These are phyloP conservation scores for Molorchus minor DNA, from an alignment of 2,888 invertebrate genomes.

Conservation along the genomic window DNA sequence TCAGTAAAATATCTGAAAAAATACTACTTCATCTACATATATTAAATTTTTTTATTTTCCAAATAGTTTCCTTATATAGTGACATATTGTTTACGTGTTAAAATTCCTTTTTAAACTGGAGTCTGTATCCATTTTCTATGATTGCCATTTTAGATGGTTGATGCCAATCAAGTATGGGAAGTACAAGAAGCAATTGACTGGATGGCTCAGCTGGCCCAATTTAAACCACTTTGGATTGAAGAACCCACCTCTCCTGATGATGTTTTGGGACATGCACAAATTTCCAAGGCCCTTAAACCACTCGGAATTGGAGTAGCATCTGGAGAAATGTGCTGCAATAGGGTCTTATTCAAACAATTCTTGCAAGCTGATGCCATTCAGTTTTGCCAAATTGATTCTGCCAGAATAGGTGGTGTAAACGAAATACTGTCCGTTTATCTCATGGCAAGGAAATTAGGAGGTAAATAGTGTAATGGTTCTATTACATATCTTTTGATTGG, in stretches of 20 bases:
- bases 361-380: slow-evolving; percentile 82
- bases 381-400: slow-evolving; percentile 91
- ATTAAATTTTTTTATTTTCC: too few species aligned
- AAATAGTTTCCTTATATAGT: too few species aligned
- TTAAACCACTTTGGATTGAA: slow-evolving; percentile 88
- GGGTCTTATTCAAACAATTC: slow-evolving; percentile 92
- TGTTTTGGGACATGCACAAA: slow-evolving; percentile 83
- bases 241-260: slow-evolving; percentile 95
- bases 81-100: too few species aligned
- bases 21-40: too few species aligned
- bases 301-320: slow-evolving; percentile 87
- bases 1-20: too few species aligned
- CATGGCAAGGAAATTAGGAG: slow-evolving; percentile 85
- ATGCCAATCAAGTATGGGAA: slow-evolving; percentile 91
- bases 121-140: neutral
- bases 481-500: neutral
- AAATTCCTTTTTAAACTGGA: neutral
- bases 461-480: too few species aligned
- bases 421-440: slow-evolving; percentile 88
- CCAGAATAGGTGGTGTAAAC: slow-evolving; percentile 87
- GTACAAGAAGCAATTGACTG: slow-evolving; percentile 85
- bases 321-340: slow-evolving; percentile 92
- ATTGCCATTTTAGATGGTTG: slow-evolving; percentile 82
- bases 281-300: slow-evolving; percentile 77
- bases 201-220: slow-evolving; percentile 80